A percentile compares a stretch with the other conserved stretches of the same genome.
Conservation (phyloP, 1,140 invertebrate genomes). For the Ceratoteleas bidentatus region DNA sequence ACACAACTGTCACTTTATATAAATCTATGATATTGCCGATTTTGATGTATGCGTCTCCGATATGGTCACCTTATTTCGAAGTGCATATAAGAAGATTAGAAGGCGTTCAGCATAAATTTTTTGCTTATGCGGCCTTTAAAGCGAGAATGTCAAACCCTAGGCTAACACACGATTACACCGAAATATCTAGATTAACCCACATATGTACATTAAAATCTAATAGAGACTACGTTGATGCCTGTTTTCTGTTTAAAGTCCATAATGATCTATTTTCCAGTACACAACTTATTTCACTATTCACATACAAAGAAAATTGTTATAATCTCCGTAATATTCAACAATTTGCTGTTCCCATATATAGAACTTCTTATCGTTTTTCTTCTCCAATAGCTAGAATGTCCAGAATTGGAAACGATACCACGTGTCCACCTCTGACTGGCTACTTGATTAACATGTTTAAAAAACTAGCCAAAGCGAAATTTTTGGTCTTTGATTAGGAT, state of each 20-base stretch:
- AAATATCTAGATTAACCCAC: not conserved
- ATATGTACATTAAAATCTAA: not conserved
- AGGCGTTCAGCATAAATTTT: slow-evolving; percentile 18
- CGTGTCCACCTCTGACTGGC: not conserved
- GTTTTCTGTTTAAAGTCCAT: slow-evolving; percentile 8
- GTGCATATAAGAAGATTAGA: too few species aligned
- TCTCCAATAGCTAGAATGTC: slow-evolving; percentile 6
- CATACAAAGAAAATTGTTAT: not conserved
- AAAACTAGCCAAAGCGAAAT: too few species aligned
- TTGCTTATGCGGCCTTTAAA: not conserved
- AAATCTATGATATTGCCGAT: slow-evolving; percentile 5
- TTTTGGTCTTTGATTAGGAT: too few species aligned
- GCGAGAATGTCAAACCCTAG: not conserved
- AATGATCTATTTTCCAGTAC: not conserved
- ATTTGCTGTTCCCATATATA: not conserved
- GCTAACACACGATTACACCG: not conserved
- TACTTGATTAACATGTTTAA: too few species aligned
- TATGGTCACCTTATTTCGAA: slow-evolving; percentile 11
- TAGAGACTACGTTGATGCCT: slow-evolving; percentile 10
- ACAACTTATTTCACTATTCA: not conserved
- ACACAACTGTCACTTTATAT: not conserved
- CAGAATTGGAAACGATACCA: not conserved
- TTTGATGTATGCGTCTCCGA: not conserved
- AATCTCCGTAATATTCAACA: not conserved
- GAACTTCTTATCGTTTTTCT: too few species aligned